phyloP scores from a whole-genome alignment of 2,797 vertebrate genomes.

The Sciaenops ocellatus region DNA sequence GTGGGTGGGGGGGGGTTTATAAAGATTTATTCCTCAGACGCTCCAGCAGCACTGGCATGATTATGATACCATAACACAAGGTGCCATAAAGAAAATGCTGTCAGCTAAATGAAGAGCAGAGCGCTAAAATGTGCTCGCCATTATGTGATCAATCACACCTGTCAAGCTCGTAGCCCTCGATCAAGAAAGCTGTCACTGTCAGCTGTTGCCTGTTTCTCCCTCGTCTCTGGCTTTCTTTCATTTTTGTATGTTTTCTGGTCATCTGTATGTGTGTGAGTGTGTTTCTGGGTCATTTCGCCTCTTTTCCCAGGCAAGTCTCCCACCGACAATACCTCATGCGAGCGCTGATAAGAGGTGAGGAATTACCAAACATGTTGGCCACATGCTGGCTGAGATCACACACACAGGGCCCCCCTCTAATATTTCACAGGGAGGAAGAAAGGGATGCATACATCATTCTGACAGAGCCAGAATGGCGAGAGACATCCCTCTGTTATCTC shows the following conservation, averaged over 20 bases:
- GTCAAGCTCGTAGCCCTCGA: constrained; percentile 59
- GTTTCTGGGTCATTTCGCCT: constrained; percentile 62
- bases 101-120: constrained; percentile 80
- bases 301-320: constrained; percentile 63
- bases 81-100: constrained; percentile 79
- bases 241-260: background rate
- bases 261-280: constrained; percentile 30
- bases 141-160: constrained; percentile 78
- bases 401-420: constrained; percentile 62
- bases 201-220: constrained; percentile 41
- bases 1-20: constrained; percentile 14
- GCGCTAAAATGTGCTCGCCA: constrained; percentile 59
- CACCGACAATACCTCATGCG: constrained; percentile 74
- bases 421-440: constrained; percentile 79
- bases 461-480: constrained; percentile 80
- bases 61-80: constrained; percentile 82
- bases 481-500: constrained; percentile 83
- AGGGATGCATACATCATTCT: constrained; percentile 80
- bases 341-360: constrained; percentile 78
- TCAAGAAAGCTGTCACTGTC: constrained; percentile 74
- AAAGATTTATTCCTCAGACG: constrained; percentile 71
- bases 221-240: constrained; percentile 8
- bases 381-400: constrained; percentile 76
- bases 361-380: constrained; percentile 73
- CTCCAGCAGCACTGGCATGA: constrained; percentile 58